These are phyloP conservation scores for Sisor rabdophorus DNA, from an alignment of 2,113 vertebrate genomes.

Conservation along the genomic window DNA sequence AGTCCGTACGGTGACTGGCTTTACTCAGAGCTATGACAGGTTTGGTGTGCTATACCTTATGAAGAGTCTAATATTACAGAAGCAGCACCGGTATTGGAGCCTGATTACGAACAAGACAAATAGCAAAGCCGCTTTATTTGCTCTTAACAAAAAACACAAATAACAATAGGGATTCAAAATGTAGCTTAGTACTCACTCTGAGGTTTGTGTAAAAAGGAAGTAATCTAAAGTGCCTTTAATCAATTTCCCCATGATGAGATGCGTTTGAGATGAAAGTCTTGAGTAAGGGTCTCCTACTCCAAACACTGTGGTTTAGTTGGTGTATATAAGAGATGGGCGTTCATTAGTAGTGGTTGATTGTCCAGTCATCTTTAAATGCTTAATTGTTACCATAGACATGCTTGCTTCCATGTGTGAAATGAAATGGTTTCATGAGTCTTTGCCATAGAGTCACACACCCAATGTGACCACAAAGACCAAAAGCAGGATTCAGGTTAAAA, in stretches of 20 bases:
- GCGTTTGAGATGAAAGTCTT: slow-evolving; percentile 62
- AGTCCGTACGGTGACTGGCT: slow-evolving; percentile 72
- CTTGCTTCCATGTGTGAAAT: slow-evolving; percentile 74
- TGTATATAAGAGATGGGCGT: slow-evolving; percentile 61
- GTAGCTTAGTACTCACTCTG: slow-evolving; percentile 67
- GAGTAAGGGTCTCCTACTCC: slow-evolving; percentile 53
- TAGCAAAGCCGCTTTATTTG: slow-evolving; percentile 60
- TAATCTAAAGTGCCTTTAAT: slow-evolving; percentile 73
- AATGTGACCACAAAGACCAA: slow-evolving; percentile 67
- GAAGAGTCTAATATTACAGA: slow-evolving; percentile 71
- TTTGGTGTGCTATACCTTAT: slow-evolving; percentile 39
- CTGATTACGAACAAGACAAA: slow-evolving; percentile 74
- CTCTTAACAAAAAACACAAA: slow-evolving; percentile 67
- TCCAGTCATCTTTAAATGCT: slow-evolving; percentile 65
- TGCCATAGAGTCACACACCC: slow-evolving; percentile 63
- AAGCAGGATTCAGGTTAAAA: slow-evolving; percentile 61
- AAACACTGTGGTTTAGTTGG: slow-evolving; percentile 55
- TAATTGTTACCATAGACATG: slow-evolving; percentile 66
- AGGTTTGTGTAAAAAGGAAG: slow-evolving; percentile 65
- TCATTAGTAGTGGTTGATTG: slow-evolving; percentile 70
- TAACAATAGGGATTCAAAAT: slow-evolving; percentile 59
- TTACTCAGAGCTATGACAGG: slow-evolving; percentile 54
- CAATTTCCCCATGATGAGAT: slow-evolving; percentile 69
- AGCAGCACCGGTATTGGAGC: slow-evolving; percentile 69
- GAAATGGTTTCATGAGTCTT: slow-evolving; percentile 67